A percentile compares a stretch with the other conserved stretches of the same genome.
phyloP scores from a whole-genome alignment of 92 coral and sea anemone species.

The Umimayanthus chanpuru region DNA sequence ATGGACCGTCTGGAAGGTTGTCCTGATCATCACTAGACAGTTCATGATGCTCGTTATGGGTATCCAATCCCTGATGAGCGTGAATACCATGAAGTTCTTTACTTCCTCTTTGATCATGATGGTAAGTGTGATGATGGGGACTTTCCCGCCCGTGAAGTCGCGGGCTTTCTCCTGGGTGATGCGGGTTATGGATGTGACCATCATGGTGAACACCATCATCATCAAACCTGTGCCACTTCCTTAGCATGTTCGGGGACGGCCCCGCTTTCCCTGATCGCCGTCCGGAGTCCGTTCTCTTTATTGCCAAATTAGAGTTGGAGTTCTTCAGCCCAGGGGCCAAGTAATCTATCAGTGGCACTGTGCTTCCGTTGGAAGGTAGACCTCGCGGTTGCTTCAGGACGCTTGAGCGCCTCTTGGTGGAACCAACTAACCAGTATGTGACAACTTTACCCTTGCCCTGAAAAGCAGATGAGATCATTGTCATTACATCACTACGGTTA shows the following conservation, averaged over 20 bases:
- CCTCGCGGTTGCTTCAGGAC: conserved; percentile 58
- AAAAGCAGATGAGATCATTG: not conserved
- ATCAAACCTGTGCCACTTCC: conserved; percentile 75
- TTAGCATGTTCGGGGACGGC: conserved; percentile 68
- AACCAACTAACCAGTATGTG: conserved; percentile 80
- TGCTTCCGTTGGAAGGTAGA: conserved; percentile 70
- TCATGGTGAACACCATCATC: conserved; percentile 59
- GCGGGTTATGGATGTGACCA: conserved; percentile 1
- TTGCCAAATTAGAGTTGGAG: conserved; percentile 66
- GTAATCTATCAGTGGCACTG: conserved; percentile 68
- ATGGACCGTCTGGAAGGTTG: not conserved
- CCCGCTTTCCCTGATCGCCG: conserved; percentile 64
- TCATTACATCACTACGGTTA: not conserved
- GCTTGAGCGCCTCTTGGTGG: conserved; percentile 57
- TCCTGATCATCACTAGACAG: conserved; percentile 16
- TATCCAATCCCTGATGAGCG: not conserved
- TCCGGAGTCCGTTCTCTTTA: conserved; percentile 75
- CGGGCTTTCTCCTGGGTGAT: conserved; percentile 23
- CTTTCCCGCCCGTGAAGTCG: conserved; percentile 28
- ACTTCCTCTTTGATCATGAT: conserved; percentile 30
- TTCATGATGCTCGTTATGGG: conserved; percentile 18
- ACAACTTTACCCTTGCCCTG: conserved; percentile 86
- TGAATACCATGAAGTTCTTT: conserved; percentile 41
- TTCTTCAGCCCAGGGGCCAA: conserved; percentile 65
- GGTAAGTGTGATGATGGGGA: conserved; percentile 5